phyloP scores from a whole-genome alignment of 2,113 vertebrate species.

The Grammomys dolichurus region DNA sequence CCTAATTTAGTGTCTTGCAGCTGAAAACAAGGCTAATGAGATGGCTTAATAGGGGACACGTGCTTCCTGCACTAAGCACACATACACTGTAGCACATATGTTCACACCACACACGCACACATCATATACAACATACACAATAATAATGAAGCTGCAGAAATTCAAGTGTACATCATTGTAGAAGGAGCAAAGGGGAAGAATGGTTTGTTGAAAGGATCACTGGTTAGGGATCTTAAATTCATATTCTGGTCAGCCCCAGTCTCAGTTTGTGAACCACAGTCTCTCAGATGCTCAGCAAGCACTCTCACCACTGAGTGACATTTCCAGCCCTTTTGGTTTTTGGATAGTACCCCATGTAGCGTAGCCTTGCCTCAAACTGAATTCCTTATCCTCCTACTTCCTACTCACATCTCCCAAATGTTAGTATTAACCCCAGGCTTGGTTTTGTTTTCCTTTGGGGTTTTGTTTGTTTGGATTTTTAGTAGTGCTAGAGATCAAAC shows the following conservation, averaged over 20 bases:
- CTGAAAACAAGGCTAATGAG: neutral
- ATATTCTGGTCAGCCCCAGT: neutral
- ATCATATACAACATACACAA: neutral
- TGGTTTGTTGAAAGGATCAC: neutral
- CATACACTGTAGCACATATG: neutral
- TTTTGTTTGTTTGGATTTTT: neutral
- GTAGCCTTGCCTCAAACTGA: neutral
- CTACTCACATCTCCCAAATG: neutral
- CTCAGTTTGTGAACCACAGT: neutral
- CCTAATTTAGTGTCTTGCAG: neutral
- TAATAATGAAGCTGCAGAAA: conserved; percentile 12
- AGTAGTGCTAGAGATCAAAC: neutral
- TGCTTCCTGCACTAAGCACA: neutral
- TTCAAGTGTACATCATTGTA: neutral
- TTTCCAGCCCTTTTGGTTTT: neutral
- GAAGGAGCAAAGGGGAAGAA: conserved; percentile 2
- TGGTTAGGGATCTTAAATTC: neutral
- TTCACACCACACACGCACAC: neutral
- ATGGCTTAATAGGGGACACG: neutral
- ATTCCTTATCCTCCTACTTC: neutral
- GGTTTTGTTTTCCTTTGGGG: neutral
- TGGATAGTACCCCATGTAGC: neutral
- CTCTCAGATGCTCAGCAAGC: neutral
- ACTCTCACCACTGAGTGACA: neutral
- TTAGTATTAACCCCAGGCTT: neutral